Evolutionary conservation across 2,888 invertebrate species (phyloP), one percentile per base, ranked within the genome.

Genomic region (Aleiodes leptofemur): DNA sequence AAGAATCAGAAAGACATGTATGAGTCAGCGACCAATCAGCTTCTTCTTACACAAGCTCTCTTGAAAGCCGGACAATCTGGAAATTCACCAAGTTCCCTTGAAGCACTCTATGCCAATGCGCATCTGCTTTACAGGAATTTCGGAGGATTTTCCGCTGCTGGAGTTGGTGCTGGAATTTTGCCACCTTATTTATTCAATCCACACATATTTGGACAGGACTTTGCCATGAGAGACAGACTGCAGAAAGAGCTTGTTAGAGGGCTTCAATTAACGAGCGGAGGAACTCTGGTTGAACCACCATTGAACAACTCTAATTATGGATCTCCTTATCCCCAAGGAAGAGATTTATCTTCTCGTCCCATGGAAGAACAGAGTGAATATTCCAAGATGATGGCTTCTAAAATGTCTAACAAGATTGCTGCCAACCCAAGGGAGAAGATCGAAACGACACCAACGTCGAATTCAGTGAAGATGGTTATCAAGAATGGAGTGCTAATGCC

Each of bases 401-500:
- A 81, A 66, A 73, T 74, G 13, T 34, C 78, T 0, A 74, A 74
- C 29, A 77, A 74, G 53, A 70, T 76, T 11, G 69, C 76, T 3
- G 70, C 76, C 3, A 78, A 64, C 11, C 77, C 79, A 13, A 83
- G 83, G 5, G 87, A 87, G 0, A 86, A 84, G 23, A 38, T 83
- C 1, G 81, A 79, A 7, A 82, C 81, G 4, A 72, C 83, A 23
- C 89, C 92, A 16, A 91, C 91, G 66, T 92, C 92, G 0, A 79
- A 81, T 51, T 94, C 93, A 83, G 94, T 96, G 0, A 96, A 96
- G 89, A 96, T 96, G 96, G 96, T 97, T 0, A 95, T 96, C 72
- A 96, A 96, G 88, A 96, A 97, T 84, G 96, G 96, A 0, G 94
- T 97, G 0, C 90, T 97, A 2, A 96, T 97, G 94, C 96, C 96